Evolutionary conservation across 2,797 vertebrate genomes (phyloP).

Genomic region (Siniperca scherzeri): DNA sequence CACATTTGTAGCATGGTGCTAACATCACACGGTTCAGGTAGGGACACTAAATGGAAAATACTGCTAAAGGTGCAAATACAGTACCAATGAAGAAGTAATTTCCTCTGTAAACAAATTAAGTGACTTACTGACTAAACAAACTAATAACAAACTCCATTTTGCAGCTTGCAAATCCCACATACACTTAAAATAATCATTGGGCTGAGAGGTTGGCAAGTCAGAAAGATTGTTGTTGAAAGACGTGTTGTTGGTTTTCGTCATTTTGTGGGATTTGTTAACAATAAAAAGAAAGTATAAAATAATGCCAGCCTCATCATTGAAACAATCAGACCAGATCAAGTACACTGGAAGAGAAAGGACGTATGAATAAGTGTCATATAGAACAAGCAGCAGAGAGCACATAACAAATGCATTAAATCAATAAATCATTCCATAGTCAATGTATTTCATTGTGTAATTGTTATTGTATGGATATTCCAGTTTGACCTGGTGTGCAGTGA

Average conservation of each 20-base stretch:
- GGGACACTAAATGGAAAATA: too few species aligned
- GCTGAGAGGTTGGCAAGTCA: not conserved
- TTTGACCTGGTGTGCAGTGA: conserved; percentile 91
- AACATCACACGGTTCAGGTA: too few species aligned
- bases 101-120: too few species aligned
- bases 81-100: too few species aligned
- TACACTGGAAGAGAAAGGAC: too few species aligned
- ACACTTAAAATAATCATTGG: not conserved
- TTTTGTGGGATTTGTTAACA: not conserved
- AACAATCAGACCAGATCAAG: not conserved
- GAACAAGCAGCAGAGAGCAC: not conserved
- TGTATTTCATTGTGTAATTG: not conserved
- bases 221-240: not conserved
- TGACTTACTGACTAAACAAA: too few species aligned
- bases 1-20: too few species aligned
- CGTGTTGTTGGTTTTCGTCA: too few species aligned
- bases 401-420: not conserved
- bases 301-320: not conserved
- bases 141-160: too few species aligned
- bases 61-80: too few species aligned
- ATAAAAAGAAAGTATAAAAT: not conserved
- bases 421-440: not conserved
- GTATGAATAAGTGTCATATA: not conserved
- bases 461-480: conserved; percentile 68
- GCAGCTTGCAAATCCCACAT: too few species aligned